Conservation (phyloP, 2,797 vertebrate genomes). For the Sternotherus odoratus region DNA sequence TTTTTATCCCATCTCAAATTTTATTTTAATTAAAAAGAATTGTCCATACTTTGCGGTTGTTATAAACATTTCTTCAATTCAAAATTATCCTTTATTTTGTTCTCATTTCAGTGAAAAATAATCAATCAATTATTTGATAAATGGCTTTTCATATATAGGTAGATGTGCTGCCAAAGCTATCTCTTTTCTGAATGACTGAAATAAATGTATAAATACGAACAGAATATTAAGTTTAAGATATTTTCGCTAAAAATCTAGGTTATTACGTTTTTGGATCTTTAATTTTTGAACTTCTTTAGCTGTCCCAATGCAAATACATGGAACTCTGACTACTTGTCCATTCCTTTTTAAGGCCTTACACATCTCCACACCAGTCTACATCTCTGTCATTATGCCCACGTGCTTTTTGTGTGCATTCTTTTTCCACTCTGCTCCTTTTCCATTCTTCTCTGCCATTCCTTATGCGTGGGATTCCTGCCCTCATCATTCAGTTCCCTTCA, state of each 20-base stretch:
- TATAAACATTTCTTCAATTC: constrained; percentile 36
- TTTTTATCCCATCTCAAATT: background rate
- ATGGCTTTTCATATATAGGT: background rate
- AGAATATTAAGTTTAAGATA: background rate
- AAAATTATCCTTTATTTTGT: background rate
- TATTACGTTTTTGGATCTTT: background rate
- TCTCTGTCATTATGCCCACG: background rate
- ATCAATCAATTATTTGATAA: background rate
- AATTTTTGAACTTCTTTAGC: background rate
- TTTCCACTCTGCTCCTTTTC: background rate
- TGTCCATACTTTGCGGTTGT: constrained; percentile 50
- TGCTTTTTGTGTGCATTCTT: background rate
- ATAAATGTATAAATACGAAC: background rate
- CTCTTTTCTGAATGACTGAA: background rate
- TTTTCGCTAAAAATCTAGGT: background rate
- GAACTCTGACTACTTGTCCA: background rate
- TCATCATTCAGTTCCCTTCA: background rate
- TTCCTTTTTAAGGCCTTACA: background rate
- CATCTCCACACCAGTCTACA: background rate
- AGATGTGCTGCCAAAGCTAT: background rate
- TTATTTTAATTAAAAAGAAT: background rate
- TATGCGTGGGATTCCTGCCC: background rate
- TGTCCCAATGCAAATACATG: background rate
- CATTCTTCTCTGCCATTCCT: no score
- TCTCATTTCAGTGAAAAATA: constrained; percentile 8